Base-by-base conservation (phyloP, 1,140 invertebrate species). In the Drosophila ogumai region DNA sequence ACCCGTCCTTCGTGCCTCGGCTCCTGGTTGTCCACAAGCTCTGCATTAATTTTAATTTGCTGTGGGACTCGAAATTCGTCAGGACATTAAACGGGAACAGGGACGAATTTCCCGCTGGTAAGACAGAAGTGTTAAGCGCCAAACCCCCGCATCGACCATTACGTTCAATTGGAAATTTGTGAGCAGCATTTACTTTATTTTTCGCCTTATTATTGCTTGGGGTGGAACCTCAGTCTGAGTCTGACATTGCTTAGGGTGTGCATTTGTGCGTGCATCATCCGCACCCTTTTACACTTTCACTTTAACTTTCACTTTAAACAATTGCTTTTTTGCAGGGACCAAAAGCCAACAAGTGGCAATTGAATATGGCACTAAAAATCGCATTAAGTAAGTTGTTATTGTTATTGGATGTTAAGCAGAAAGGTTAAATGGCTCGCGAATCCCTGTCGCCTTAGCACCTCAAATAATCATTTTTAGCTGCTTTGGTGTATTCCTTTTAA, bases 11-110 rank as follows among this genome's bases (percentile, higher is more conserved):
- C 7, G 32, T 36, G 12, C 50, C 12, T 28, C 32, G 32, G 25
- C 49, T 34, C 38, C 43, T 47, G 15, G 66, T 9, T 32, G 65
- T 49, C 68, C 65, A 58, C 41, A 17, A 36, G 44, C 43, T 54
- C 64, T 76, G 68, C 58, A 88, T 87, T 87, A 84, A 80, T 77
- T 88, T 80, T 64, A 72, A 71, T 76, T 76, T 76, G 61, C 67
- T 69, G 57, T 64, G 66, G 47, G 59, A 65, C 49, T 61, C 44
- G 19, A 69, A 68, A 52, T 41, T 59, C 54, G 34, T 46, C 69
- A 43, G 50, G 65, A 69, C 63, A 66, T 66, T 38, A 65, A 66
- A 38, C 19, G 46, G 46, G 13, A 54, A 54, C 17, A 22, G 19
- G 12, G 36, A 44, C 49, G 8, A 57, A 72, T 71, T 72, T 66